These are phyloP conservation scores for Tenthredo amoena DNA, from an alignment of 2,888 invertebrate species.

Conservation along the genomic window DNA sequence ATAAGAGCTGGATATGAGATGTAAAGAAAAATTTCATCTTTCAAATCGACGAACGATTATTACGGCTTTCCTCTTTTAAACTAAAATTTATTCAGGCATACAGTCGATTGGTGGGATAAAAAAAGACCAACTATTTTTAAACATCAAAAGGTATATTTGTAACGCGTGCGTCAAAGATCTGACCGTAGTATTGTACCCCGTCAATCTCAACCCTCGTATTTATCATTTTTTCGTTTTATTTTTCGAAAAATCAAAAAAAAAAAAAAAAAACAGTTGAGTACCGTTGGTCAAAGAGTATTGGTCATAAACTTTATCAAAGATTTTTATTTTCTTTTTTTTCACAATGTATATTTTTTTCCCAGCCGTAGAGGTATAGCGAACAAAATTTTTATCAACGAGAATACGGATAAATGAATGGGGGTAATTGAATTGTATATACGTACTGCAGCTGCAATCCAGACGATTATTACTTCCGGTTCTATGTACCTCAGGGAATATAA, in stretches of 20 bases:
- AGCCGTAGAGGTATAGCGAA: background rate
- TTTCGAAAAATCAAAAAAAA: background rate
- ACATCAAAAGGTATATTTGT: constrained; percentile 5
- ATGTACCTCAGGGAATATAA: background rate
- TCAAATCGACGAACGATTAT: background rate
- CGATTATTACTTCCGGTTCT: background rate
- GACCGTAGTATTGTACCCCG: constrained; percentile 7
- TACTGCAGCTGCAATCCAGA: background rate
- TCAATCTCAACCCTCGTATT: background rate
- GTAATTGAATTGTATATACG: background rate
- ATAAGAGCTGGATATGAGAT: background rate
- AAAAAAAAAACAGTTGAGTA: background rate
- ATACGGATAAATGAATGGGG: background rate
- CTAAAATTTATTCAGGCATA: background rate
- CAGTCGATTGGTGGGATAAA: background rate
- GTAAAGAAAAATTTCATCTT: background rate
- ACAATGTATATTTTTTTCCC: background rate
- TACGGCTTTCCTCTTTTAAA: background rate
- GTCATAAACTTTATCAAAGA: background rate
- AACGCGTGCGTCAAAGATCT: constrained; percentile 12
- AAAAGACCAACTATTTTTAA: constrained; percentile 13
- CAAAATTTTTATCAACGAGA: background rate
- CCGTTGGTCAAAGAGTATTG: constrained; percentile 9
- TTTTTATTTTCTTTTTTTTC: background rate
- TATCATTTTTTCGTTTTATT: background rate